Evolutionary conservation across 2,888 invertebrate genomes (phyloP).

Genomic region (Acleris holmiana): DNA sequence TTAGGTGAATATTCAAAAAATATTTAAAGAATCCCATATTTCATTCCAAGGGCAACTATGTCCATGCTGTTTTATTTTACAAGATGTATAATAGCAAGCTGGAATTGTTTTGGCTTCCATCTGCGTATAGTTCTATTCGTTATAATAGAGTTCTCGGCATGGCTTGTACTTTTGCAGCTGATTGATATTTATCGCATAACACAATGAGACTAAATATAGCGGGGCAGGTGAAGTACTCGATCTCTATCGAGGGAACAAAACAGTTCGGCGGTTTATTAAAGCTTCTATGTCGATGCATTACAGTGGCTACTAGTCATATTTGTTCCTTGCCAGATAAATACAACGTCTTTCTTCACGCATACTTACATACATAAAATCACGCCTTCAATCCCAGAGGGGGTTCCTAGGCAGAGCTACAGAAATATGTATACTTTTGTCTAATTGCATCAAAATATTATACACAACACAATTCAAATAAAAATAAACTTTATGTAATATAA

Average conservation of each 20-base stretch:
- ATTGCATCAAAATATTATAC: too few relatives aligned
- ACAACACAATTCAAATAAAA: background rate
- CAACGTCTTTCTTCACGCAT: too few relatives aligned
- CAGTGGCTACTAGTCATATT: too few relatives aligned
- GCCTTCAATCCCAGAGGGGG: too few relatives aligned
- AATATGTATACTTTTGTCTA: too few relatives aligned
- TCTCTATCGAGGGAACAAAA: slow-evolving; percentile 60
- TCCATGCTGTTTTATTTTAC: slow-evolving; percentile 41
- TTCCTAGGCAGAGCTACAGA: too few relatives aligned
- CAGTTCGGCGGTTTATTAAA: slow-evolving; percentile 24
- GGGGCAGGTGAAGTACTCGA: slow-evolving; percentile 65
- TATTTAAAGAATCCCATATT: slow-evolving; percentile 42
- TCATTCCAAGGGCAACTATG: slow-evolving; percentile 44
- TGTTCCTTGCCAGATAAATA: too few relatives aligned
- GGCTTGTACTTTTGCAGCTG: slow-evolving; percentile 47
- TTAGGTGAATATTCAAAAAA: slow-evolving; percentile 37
- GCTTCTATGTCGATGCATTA: background rate
- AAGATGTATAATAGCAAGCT: slow-evolving; percentile 35
- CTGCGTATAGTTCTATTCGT: slow-evolving; percentile 33
- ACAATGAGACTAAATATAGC: slow-evolving; percentile 81
- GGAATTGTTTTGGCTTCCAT: slow-evolving; percentile 46
- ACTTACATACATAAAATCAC: too few relatives aligned
- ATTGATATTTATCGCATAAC: slow-evolving; percentile 69
- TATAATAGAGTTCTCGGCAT: slow-evolving; percentile 19
- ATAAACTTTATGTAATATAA: background rate